These are phyloP conservation scores for Willisornis vidua DNA, from an alignment of 2,113 vertebrate genomes.

Conservation along the genomic window DNA sequence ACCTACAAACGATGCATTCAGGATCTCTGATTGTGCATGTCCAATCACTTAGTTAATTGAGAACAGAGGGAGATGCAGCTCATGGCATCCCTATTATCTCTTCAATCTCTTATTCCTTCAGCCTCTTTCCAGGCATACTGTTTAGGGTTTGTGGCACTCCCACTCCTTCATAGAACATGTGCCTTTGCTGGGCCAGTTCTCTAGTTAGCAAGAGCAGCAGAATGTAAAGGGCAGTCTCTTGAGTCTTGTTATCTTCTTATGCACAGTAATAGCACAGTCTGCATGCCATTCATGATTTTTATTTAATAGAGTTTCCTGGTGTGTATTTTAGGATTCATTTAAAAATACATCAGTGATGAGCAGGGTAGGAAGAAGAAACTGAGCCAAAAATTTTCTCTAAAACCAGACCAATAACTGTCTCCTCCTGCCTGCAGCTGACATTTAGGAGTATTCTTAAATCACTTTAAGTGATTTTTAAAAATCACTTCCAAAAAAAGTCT, in stretches of 20 bases:
- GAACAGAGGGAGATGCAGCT: conserved; percentile 27
- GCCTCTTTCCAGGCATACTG: neutral
- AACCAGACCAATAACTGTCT: conserved; percentile 56
- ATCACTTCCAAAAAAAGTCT: conserved; percentile 51
- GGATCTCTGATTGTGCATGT: conserved; percentile 46
- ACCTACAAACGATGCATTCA: conserved; percentile 20
- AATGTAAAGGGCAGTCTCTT: conserved; percentile 63
- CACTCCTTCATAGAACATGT: neutral
- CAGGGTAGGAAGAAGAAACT: conserved; percentile 18
- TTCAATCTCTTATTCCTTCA: conserved; percentile 14
- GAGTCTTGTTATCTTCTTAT: conserved; percentile 69
- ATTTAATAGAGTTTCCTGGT: conserved; percentile 67
- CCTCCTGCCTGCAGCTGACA: conserved; percentile 52
- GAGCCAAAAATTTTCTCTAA: conserved; percentile 52
- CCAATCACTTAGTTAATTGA: conserved; percentile 68
- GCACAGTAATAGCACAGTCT: conserved; percentile 57
- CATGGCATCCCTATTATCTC: conserved; percentile 36
- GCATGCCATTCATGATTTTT: conserved; percentile 61
- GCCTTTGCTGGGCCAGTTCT: neutral
- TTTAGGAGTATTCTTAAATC: conserved; percentile 57
- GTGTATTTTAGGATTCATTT: conserved; percentile 68
- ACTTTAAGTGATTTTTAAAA: conserved; percentile 61
- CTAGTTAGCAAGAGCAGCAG: conserved; percentile 52
- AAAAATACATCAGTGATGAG: conserved; percentile 62
- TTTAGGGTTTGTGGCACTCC: neutral